Conservation (phyloP, 1,140 invertebrate genomes). For the Lasaia peninsularis region DNA sequence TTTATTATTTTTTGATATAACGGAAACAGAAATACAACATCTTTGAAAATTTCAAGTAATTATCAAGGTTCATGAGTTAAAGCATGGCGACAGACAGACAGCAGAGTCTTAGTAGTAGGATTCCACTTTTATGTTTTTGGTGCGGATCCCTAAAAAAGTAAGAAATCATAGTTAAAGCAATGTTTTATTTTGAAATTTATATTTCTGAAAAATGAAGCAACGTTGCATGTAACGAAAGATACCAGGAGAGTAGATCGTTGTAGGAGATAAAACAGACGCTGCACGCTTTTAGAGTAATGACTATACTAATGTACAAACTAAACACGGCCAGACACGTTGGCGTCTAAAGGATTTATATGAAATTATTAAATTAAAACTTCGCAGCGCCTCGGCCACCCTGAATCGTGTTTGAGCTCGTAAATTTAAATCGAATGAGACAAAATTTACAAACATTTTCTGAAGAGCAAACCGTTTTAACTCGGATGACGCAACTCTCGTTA, state of each 20-base stretch:
- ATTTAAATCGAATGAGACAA: conserved; percentile 10
- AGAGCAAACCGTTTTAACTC: not conserved
- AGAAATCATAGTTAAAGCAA: too few relatives aligned
- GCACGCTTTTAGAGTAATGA: conserved; percentile 9
- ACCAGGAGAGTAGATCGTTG: not conserved
- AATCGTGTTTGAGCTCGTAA: conserved; percentile 6
- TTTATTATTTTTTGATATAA: too few relatives aligned
- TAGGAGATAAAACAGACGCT: conserved; percentile 1
- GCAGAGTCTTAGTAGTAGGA: too few relatives aligned
- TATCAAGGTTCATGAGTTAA: too few relatives aligned
- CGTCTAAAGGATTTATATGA: conserved; percentile 9
- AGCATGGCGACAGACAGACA: too few relatives aligned
- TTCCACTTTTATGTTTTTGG: too few relatives aligned
- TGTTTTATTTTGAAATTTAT: too few relatives aligned
- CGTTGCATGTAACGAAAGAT: conserved; percentile 1
- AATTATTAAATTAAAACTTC: conserved; percentile 9
- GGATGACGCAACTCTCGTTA: not conserved
- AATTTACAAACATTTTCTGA: conserved; percentile 8
- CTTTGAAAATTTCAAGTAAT: too few relatives aligned
- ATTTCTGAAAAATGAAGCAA: not conserved
- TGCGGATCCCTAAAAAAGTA: too few relatives aligned
- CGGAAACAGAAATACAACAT: too few relatives aligned
- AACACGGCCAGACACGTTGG: conserved; percentile 7
- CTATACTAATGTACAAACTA: conserved; percentile 8
- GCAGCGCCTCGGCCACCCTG: not conserved